Evolutionary conservation across 2,888 invertebrate species (phyloP), one percentile per base, ranked within the genome.

Genomic region (Pachymerium ferrugineum): DNA sequence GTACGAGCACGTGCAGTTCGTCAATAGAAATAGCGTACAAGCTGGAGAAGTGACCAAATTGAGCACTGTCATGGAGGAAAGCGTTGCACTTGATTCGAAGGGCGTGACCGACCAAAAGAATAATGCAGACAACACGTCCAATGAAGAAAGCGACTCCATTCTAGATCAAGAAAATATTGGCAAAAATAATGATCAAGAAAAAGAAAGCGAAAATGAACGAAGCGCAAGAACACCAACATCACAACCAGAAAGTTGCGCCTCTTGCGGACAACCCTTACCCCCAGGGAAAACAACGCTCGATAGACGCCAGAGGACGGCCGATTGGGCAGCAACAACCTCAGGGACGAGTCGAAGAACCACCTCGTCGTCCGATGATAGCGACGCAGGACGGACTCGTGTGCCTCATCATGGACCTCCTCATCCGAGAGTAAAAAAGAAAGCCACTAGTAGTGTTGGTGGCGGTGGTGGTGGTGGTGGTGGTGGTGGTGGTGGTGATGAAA

Each of bases 281-380:
- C 47, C 19, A 22, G 47, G 47, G 22, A 54, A 10, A 5, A 4
- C 47, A 22, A 54, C 19, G 19, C 47, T 54, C 47, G 47, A 54
- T 22, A n/a, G 47, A 54, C 47, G 47, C 22, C 47, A 54, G 47
- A 54, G 47, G 16, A 54, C 47, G 19, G 47, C 47, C 47, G 47
- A 54, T 54, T 54, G 47, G 47, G 47, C 47, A 8, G 47, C 47
- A 54, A 54, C 47, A 54, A 54, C 47, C 47, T 54, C 47, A 54
- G 47, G 47, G 47, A 54, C 47, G 47, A 54, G 47, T 54, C 0
- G 85, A 85, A 78, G 90, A 90, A 82, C 89, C 90, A 0, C 87
- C 90, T 29, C 86, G 90, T 77, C 91, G 91, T 79, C 89, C 90
- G 3, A 89, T 90, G 0, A 25, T 35, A 25, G 76, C 74, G 77